phyloP scores from a whole-genome alignment of 2,888 invertebrate species.

The Parascotia fuliginaria region DNA sequence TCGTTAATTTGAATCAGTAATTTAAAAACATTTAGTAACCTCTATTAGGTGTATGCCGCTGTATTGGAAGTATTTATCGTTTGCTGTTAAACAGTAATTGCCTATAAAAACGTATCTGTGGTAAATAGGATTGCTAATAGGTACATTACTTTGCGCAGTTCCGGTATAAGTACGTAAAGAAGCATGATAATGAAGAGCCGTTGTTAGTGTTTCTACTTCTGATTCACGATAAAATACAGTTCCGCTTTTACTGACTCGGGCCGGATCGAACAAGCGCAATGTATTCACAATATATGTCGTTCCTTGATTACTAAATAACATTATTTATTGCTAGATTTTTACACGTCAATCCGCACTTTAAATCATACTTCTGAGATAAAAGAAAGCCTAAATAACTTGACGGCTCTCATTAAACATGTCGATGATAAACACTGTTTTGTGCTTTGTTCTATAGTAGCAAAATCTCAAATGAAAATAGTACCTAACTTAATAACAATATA shows the following conservation, averaged over 20 bases:
- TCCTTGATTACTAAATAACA: not conserved
- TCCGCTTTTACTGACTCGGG: not conserved
- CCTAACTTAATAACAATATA: too few species aligned
- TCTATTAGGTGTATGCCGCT: slow-evolving; percentile 38
- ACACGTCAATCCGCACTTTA: not conserved
- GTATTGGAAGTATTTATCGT: slow-evolving; percentile 40
- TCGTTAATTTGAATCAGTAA: slow-evolving; percentile 43
- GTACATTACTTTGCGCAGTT: slow-evolving; percentile 37
- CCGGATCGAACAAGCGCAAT: not conserved
- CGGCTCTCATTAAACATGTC: too few species aligned
- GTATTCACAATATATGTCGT: not conserved
- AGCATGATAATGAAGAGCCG: slow-evolving; percentile 36
- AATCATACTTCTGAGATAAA: too few species aligned
- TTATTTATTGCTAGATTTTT: not conserved
- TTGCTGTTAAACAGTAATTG: slow-evolving; percentile 44
- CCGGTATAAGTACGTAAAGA: slow-evolving; percentile 38
- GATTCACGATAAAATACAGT: slow-evolving; percentile 12
- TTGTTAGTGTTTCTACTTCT: slow-evolving; percentile 23
- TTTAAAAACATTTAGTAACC: slow-evolving; percentile 45
- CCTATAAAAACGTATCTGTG: slow-evolving; percentile 43
- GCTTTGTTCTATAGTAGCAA: too few species aligned
- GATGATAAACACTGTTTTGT: too few species aligned
- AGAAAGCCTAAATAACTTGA: too few species aligned
- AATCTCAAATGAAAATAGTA: too few species aligned
- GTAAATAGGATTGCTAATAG: slow-evolving; percentile 45